Conservation (phyloP, 2,888 invertebrate species). For the Sialis fuliginosa region DNA sequence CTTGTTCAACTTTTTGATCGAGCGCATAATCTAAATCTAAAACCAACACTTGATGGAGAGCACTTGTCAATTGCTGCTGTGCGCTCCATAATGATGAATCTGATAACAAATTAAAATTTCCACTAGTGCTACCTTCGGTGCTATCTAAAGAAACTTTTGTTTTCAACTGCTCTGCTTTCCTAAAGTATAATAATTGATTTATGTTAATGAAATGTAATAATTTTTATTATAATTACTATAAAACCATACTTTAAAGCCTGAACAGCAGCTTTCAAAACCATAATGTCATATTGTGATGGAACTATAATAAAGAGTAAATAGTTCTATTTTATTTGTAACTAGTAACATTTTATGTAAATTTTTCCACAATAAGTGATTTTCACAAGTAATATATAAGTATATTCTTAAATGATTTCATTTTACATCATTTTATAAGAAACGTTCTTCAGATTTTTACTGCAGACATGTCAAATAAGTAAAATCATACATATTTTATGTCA, state of each 20-base stretch:
- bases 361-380: too few relatives aligned
- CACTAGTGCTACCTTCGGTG: constrained; percentile 23
- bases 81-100: constrained; percentile 24
- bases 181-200: constrained; percentile 18
- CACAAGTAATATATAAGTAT: too few relatives aligned
- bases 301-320: too few relatives aligned
- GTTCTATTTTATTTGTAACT: constrained; percentile 4
- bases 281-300: constrained; percentile 31
- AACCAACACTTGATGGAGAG: constrained; percentile 54
- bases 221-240: background rate
- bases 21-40: constrained; percentile 71
- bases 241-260: constrained; percentile 50
- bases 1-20: constrained; percentile 78
- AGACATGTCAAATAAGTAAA: too few relatives aligned
- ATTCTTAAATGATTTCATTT: too few relatives aligned
- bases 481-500: too few relatives aligned
- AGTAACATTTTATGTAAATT: too few relatives aligned
- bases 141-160: constrained; percentile 45
- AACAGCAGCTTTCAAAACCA: constrained; percentile 60
- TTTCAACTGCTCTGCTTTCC: constrained; percentile 59
- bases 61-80: constrained; percentile 33
- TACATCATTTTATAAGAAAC: too few relatives aligned
- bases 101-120: constrained; percentile 15
- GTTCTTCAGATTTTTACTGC: too few relatives aligned
- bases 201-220: background rate